Percentiles rank a stretch among this genome's conserved stretches.
Evolutionary conservation across 2,797 vertebrate species (phyloP).

Genomic region (Anomalospiza imberbis): DNA sequence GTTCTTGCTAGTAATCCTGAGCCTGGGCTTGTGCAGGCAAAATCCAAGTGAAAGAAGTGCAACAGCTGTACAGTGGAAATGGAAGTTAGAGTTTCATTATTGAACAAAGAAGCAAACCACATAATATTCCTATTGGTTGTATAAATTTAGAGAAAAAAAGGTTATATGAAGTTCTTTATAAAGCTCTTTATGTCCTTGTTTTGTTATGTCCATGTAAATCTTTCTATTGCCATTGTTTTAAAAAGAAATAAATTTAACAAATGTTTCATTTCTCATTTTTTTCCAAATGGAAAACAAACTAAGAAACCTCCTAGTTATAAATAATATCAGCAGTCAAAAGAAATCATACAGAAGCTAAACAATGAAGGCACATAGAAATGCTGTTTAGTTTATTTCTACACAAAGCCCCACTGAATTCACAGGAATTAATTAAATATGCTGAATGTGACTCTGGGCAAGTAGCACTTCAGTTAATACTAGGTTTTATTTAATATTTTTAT

Average conservation of each 20-base stretch:
- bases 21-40: not conserved
- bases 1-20: not conserved
- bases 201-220: not conserved
- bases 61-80: not conserved
- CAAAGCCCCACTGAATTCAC: not conserved
- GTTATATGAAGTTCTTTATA: not conserved
- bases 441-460: not conserved
- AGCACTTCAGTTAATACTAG: not conserved
- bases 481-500: constrained; percentile 17
- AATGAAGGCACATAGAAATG: constrained; percentile 33
- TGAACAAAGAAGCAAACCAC: constrained; percentile 11
- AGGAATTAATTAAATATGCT: not conserved
- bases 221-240: constrained; percentile 30
- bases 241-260: constrained; percentile 30
- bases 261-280: constrained; percentile 18
- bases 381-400: constrained; percentile 5
- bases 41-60: not conserved
- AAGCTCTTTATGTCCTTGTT: not conserved
- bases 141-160: not conserved
- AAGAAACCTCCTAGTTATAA: constrained; percentile 25
- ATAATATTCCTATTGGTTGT: not conserved
- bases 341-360: constrained; percentile 33
- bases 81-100: not conserved
- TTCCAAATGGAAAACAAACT: constrained; percentile 47
- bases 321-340: constrained; percentile 44